These are phyloP conservation scores for Nemoura dubitans DNA, from an alignment of 2,888 invertebrate genomes.

Conservation along the genomic window DNA sequence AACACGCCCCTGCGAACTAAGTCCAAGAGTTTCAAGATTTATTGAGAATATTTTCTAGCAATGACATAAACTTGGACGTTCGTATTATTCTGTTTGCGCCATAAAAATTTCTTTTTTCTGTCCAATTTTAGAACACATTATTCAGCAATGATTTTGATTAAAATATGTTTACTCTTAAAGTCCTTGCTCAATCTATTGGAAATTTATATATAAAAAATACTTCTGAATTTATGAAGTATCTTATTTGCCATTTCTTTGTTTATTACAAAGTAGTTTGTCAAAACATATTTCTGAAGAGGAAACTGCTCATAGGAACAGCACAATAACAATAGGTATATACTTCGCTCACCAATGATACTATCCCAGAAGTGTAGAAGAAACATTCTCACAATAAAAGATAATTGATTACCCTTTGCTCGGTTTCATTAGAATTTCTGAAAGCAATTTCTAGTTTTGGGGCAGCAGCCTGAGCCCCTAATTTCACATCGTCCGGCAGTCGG, in stretches of 20 bases:
- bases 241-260: neutral
- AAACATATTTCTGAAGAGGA: neutral
- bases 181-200: slow-evolving; percentile 9
- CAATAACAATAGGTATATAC: neutral
- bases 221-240: neutral
- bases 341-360: too few species aligned
- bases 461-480: too few species aligned
- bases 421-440: neutral
- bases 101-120: slow-evolving; percentile 26
- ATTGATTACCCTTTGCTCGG: neutral
- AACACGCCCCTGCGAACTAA: slow-evolving; percentile 39
- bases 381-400: neutral
- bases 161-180: slow-evolving; percentile 16
- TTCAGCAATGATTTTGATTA: slow-evolving; percentile 17
- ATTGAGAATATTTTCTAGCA: slow-evolving; percentile 39
- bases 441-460: neutral
- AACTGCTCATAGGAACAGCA: neutral
- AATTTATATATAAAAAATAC: neutral
- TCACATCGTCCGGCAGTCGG: too few species aligned
- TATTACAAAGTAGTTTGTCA: neutral
- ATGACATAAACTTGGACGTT: slow-evolving; percentile 32
- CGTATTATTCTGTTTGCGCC: slow-evolving; percentile 30
- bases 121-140: slow-evolving; percentile 23
- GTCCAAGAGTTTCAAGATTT: slow-evolving; percentile 39
- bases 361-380: too few species aligned